Base-by-base conservation (phyloP, 2,797 vertebrate genomes). In the Chromis chromis region DNA sequence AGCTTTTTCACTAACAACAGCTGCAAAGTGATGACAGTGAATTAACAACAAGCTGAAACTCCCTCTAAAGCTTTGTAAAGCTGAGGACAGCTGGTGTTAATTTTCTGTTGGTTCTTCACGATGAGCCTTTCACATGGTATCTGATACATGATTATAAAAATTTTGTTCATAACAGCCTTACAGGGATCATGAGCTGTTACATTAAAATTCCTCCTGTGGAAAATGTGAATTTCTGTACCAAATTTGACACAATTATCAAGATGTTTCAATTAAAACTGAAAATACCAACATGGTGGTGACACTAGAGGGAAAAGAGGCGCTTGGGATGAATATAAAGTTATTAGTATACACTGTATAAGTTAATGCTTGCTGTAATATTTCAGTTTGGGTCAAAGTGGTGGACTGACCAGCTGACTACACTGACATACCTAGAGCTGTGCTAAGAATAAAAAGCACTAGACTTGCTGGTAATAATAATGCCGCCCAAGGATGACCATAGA, bases 391-490 rank as follows among this genome's bases (percentile, higher is more conserved):
- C 17, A 7, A 46, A 46, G 17, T 17, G 14, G 40, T n/a, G 13
- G n/a, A n/a, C 4, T 4, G 5, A 31, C 19, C 25, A 53, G 8
- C 27, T 2, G 19, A 6, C 5, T 17, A 46, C 42, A 19, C 1
- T 22, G 0, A n/a, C 44, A 33, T 13, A 27, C 4, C 6, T 57
- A 6, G 2, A 57, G 40, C 21, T 36, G n/a, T 8, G 25, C 42
- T 50, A n/a, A 58, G 21, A 65, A 74, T 44, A 44, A 25, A 50
- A 65, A 44, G 25, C 46, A 7, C 17, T 4, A 46, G 21, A 48
- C 8, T 22, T 49, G 11, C 58, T 19, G 22, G n/a, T 75, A 22
- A 60, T 8, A 27, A 55, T 11, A 31, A 48, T 24, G 22, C 19
- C 0, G 14, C 36, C 33, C 5, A 6, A 12, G 49, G 31, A 62